These are phyloP conservation scores for Drosophila setosimentum DNA, from an alignment of 2,888 invertebrate genomes.

Conservation along the genomic window DNA sequence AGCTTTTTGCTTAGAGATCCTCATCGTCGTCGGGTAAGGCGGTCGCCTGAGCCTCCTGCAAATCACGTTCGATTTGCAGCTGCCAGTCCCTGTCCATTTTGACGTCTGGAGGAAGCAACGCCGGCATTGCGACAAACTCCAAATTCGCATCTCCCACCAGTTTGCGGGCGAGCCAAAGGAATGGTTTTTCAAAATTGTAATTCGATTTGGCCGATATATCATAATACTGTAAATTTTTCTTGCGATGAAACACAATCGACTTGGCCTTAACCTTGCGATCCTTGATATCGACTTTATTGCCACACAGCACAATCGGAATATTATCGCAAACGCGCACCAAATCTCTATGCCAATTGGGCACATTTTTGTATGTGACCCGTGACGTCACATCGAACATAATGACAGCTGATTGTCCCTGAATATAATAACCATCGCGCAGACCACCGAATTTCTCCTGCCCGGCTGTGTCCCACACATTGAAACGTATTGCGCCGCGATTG, in stretches of 20 bases:
- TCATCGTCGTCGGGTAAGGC: constrained; percentile 99
- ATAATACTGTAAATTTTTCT: constrained; percentile 99
- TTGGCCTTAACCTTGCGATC: constrained; percentile 99
- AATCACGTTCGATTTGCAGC: constrained; percentile 98
- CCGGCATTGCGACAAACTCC: neutral
- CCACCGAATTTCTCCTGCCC: constrained; percentile 99
- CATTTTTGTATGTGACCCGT: constrained; percentile 99
- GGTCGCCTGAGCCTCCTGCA: constrained; percentile 97
- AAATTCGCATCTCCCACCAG: neutral
- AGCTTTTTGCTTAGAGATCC: constrained; percentile 89
- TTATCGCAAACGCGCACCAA: constrained; percentile 99
- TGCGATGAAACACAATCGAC: constrained; percentile 99
- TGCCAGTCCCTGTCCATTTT: constrained; percentile 98
- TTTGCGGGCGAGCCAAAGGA: neutral
- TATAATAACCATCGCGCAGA: constrained; percentile 99
- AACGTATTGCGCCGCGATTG: constrained; percentile 97
- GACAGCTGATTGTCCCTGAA: constrained; percentile 98
- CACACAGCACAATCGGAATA: constrained; percentile 99
- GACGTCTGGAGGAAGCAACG: neutral
- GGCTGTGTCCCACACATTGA: constrained; percentile 99
- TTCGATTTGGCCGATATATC: constrained; percentile 99
- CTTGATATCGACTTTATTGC: constrained; percentile 99
- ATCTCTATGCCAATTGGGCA: constrained; percentile 99
- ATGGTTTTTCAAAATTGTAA: constrained; percentile 92
- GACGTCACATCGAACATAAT: constrained; percentile 99